phyloP scores from a whole-genome alignment of 2,888 invertebrate species.

The Argynnis bischoffii region DNA sequence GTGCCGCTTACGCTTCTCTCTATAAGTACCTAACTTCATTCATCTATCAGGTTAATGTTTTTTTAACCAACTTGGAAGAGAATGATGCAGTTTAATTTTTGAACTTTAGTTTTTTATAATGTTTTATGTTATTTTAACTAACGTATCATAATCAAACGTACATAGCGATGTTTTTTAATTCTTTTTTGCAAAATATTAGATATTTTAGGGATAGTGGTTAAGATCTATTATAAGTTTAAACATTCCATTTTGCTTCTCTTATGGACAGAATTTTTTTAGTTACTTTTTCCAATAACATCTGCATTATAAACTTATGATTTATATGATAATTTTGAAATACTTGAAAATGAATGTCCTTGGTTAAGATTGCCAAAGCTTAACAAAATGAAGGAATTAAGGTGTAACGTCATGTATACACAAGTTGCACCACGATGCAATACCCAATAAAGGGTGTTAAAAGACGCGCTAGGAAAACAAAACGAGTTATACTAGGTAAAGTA shows the following conservation, averaged over 20 bases:
- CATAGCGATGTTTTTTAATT: too few species aligned
- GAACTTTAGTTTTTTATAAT: too few species aligned
- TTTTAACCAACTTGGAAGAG: slow-evolving; percentile 5
- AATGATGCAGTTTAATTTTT: too few species aligned
- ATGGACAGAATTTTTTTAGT: too few species aligned
- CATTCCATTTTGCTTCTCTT: too few species aligned
- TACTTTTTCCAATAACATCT: background rate
- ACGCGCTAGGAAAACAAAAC: slow-evolving; percentile 13
- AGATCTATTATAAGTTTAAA: too few species aligned
- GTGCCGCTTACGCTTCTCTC: slow-evolving; percentile 7
- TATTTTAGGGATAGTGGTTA: too few species aligned
- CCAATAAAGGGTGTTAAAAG: background rate
- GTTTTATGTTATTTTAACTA: too few species aligned
- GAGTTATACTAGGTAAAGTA: slow-evolving; percentile 9
- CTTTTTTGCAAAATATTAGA: too few species aligned
- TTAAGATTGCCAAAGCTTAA: slow-evolving; percentile 7
- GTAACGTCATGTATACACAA: background rate
- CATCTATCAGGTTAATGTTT: background rate
- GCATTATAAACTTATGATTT: background rate
- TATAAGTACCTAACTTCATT: slow-evolving; percentile 12
- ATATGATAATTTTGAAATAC: slow-evolving; percentile 1
- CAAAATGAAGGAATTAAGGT: slow-evolving; percentile 15
- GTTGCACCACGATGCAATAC: slow-evolving; percentile 1
- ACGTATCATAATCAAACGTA: too few species aligned
- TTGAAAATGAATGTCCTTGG: slow-evolving; percentile 1